phyloP scores from a whole-genome alignment of 2,888 invertebrate genomes.

The Abrostola tripartita region DNA sequence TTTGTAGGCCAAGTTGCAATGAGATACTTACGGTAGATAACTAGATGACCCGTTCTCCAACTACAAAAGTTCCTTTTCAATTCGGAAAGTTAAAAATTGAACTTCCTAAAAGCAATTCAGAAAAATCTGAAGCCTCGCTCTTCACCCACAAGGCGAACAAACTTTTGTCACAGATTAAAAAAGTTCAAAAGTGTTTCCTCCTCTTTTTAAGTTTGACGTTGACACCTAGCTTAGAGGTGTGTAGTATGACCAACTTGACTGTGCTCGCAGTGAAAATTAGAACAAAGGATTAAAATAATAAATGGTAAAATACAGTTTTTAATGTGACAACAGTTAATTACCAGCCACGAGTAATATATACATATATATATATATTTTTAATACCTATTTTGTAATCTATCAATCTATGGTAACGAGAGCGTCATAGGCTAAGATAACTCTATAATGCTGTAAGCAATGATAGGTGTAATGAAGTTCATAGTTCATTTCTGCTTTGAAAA shows the following conservation, averaged over 20 bases:
- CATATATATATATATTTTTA: no score
- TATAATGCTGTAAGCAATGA: neutral
- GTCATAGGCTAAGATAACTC: no score
- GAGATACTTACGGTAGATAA: slow-evolving; percentile 57
- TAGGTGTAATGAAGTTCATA: slow-evolving; percentile 11
- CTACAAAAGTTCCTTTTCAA: slow-evolving; percentile 61
- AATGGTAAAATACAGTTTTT: neutral
- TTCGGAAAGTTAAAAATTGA: slow-evolving; percentile 66
- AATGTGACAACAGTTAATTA: neutral
- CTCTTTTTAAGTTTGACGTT: slow-evolving; percentile 40
- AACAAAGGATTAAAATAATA: neutral
- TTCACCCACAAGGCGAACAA: slow-evolving; percentile 60
- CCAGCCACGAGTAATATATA: no score
- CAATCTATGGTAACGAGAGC: no score
- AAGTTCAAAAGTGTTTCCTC: slow-evolving; percentile 66
- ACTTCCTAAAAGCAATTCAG: slow-evolving; percentile 63
- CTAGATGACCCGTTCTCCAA: slow-evolving; percentile 56
- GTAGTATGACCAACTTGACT: slow-evolving; percentile 1
- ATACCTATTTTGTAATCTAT: no score
- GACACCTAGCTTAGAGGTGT: slow-evolving; percentile 30
- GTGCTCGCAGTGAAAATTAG: no score
- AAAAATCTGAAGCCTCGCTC: slow-evolving; percentile 62
- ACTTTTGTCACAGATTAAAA: slow-evolving; percentile 71
- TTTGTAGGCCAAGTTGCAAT: slow-evolving; percentile 41
- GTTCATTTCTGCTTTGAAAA: slow-evolving; percentile 44